Conservation (phyloP, 2,888 invertebrate genomes). For the Cataglyphis altisquamis region DNA sequence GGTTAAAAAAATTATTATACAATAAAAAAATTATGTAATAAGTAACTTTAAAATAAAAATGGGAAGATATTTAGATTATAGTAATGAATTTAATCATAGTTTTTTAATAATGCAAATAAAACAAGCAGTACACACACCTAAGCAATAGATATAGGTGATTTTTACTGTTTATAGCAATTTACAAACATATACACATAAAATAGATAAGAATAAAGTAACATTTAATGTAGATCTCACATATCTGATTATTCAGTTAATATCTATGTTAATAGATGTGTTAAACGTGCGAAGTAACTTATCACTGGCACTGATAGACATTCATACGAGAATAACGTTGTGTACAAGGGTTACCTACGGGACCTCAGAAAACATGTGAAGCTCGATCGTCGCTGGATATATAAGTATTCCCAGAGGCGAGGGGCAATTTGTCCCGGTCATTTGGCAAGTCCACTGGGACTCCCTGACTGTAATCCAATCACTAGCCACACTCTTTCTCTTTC, state of each 20-base stretch:
- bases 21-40: no score
- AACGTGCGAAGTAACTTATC: slow-evolving; percentile 31
- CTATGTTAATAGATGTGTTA: slow-evolving; percentile 29
- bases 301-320: slow-evolving; percentile 58
- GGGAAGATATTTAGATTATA: no score
- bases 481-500: slow-evolving; percentile 83
- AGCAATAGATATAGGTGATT: no score
- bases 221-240: neutral
- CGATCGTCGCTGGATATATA: slow-evolving; percentile 84
- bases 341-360: slow-evolving; percentile 61
- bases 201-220: no score
- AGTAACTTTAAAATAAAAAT: no score
- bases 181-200: no score
- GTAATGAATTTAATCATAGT: no score
- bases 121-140: no score
- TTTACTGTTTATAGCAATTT: no score
- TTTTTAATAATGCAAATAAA: no score
- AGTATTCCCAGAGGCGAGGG: slow-evolving; percentile 86
- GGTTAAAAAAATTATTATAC: no score
- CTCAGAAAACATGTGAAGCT: slow-evolving; percentile 73
- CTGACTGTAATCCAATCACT: slow-evolving; percentile 86
- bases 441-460: slow-evolving; percentile 86
- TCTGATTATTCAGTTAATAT: neutral
- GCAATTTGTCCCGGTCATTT: slow-evolving; percentile 87
- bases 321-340: slow-evolving; percentile 59